Evolutionary conservation across 92 coral and sea anemone species (phyloP).

Genomic region (Phenganax stokvisi): DNA sequence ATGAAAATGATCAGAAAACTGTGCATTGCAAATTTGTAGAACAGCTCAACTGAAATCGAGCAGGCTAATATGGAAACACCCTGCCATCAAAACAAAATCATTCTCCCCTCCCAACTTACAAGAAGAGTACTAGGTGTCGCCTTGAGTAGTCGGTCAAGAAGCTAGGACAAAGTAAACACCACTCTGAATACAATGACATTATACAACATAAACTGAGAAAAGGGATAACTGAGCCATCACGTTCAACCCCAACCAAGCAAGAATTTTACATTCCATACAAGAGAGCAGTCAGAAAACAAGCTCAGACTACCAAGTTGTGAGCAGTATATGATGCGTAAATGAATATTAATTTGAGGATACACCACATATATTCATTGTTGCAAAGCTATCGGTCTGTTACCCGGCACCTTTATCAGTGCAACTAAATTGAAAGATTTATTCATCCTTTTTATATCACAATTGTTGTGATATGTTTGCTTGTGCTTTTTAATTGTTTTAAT

Average conservation of each 20-base stretch:
- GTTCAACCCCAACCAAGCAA: conserved; percentile 43
- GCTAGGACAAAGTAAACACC: conserved; percentile 34
- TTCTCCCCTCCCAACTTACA: conserved; percentile 39
- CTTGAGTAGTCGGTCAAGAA: conserved; percentile 41
- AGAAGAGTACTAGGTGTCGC: conserved; percentile 40
- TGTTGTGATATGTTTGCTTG: no score
- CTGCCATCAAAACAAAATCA: conserved; percentile 58
- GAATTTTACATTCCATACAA: conserved; percentile 62
- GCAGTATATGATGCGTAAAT: conserved; percentile 55
- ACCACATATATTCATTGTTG: no score
- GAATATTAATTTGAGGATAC: no score
- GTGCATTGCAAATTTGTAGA: conserved; percentile 54
- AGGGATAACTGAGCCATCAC: conserved; percentile 54
- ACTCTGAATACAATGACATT: conserved; percentile 48
- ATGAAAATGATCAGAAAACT: conserved; percentile 51
- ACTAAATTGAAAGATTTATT: no score
- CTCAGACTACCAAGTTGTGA: conserved; percentile 54
- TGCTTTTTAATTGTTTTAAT: no score
- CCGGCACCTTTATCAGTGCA: no score
- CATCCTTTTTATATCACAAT: no score
- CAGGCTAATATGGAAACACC: conserved; percentile 54
- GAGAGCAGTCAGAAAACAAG: conserved; percentile 52
- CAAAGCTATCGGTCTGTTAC: no score
- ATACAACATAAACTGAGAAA: conserved; percentile 47
- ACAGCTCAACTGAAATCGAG: conserved; percentile 55